These are phyloP conservation scores for Catocala fraxini DNA, from an alignment of 2,888 invertebrate genomes.

Conservation along the genomic window DNA sequence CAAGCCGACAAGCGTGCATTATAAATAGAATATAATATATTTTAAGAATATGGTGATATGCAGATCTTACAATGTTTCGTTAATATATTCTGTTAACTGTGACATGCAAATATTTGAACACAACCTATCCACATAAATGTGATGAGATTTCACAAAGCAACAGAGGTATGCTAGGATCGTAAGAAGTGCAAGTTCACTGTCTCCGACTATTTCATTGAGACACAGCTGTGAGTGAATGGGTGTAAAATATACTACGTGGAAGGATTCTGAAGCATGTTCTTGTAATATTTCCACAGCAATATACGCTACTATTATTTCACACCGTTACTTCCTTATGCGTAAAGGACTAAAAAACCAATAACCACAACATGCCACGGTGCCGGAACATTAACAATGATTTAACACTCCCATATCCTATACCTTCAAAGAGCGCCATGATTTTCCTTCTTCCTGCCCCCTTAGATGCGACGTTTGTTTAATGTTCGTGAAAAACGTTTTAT, in stretches of 20 bases:
- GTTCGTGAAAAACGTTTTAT: conserved; percentile 24
- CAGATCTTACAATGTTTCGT: too few relatives aligned
- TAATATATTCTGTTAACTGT: too few relatives aligned
- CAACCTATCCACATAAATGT: too few relatives aligned
- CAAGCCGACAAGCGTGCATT: too few relatives aligned
- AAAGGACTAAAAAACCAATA: conserved; percentile 24
- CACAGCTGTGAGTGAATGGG: too few relatives aligned
- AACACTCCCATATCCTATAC: conserved; percentile 36
- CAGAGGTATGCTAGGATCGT: too few relatives aligned
- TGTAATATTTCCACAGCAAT: background rate
- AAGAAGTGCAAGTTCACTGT: too few relatives aligned
- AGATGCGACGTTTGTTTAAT: conserved; percentile 22
- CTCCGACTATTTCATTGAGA: too few relatives aligned
- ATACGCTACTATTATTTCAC: conserved; percentile 10
- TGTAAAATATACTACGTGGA: background rate
- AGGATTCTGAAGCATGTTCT: background rate
- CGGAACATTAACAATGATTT: conserved; percentile 55
- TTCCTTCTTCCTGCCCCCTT: conserved; percentile 14
- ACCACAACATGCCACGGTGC: conserved; percentile 32
- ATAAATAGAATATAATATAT: too few relatives aligned
- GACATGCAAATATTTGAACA: too few relatives aligned
- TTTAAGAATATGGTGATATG: too few relatives aligned
- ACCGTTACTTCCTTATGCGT: conserved; percentile 16
- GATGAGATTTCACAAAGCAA: too few relatives aligned
- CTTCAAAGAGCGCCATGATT: conserved; percentile 21